Conservation (phyloP, 35 echinoderm and acorn worm species). For the Patiria miniata region DNA sequence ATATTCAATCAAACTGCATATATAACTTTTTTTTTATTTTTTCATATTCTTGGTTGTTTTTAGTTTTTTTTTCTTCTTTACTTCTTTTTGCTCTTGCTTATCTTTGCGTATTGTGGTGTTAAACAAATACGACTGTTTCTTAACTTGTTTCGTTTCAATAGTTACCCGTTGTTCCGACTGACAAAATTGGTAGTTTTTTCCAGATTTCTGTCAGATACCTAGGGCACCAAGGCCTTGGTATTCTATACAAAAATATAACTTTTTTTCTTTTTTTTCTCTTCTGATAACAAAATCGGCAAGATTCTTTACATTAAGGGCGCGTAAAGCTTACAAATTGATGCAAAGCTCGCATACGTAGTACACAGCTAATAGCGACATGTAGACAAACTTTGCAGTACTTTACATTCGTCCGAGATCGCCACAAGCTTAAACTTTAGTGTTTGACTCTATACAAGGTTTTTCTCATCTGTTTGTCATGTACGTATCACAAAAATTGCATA, state of each 20-base stretch:
- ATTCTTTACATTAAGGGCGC: not conserved
- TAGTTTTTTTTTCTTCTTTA: not conserved
- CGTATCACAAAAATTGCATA: no score
- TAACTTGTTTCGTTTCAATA: constrained; percentile 25
- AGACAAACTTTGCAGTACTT: no score
- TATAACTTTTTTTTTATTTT: not conserved
- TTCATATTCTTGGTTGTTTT: not conserved
- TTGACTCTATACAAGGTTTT: no score
- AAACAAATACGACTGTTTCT: constrained; percentile 6
- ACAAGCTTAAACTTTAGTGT: no score
- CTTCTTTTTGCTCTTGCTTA: not conserved
- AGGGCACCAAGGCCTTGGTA: not conserved
- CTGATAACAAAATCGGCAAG: constrained; percentile 30
- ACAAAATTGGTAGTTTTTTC: constrained; percentile 5
- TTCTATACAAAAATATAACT: constrained; percentile 20
- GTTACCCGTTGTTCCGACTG: constrained; percentile 32
- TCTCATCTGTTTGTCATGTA: no score
- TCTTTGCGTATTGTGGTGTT: constrained; percentile 11
- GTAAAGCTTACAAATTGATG: not conserved
- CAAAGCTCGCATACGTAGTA: not conserved
- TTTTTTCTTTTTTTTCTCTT: constrained; percentile 12
- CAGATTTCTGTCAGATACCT: not conserved
- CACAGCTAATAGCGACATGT: no score
- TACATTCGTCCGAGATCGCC: no score
- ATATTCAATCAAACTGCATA: constrained; percentile 2